Base-by-base conservation (phyloP, 2,797 vertebrate species). In the Neoniphon sammara region DNA sequence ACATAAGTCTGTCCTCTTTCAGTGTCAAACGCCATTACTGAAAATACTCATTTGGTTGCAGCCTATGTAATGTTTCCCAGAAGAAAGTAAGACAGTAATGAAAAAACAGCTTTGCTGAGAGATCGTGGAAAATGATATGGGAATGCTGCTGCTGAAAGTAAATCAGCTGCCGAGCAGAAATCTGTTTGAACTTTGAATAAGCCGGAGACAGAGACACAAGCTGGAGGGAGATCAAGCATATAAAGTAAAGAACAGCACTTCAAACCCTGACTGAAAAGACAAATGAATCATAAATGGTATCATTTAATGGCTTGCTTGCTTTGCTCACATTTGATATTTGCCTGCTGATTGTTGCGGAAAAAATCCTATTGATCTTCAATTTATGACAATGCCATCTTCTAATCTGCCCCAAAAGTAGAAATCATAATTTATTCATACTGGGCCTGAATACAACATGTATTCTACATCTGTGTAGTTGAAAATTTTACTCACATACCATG, bases 181-280 rank as follows among this genome's bases (percentile, higher is more conserved):
- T 64, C 52, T 27, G 66, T 88, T 84, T 86, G 80, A 84, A 88
- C 80, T 80, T 85, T 36, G 77, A 81, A 82, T 63, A 72, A 81
- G 46, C 75, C 50, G 36, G 1, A 72, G 70, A 27, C 25, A 4
- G 75, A n/a, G n/a, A 27, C 25, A 4, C 25, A 85, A 9, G 4
- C 70, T 44, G 59, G 36, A 20, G 30, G 49, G 55, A 78, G 65
- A 75, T 79, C 58, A 85, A 67, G 55, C 54, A 18, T 55, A 60
- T 18, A 69, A 84, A 80, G 80, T 55, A 83, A 74, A 85, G 78
- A 50, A 58, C 36, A 75, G 54, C 49, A 57, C 82, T 84, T 86
- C 66, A 68, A 77, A 87, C 70, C 9, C 60, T 31, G 59, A 61
- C 73, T 73, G 70, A 56, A 64, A 73, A 53, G 66, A 75, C 59